A percentile compares a stretch with the other conserved stretches of the same genome.
phyloP scores from a whole-genome alignment of 1,140 invertebrate genomes.

The Saccostrea echinata region DNA sequence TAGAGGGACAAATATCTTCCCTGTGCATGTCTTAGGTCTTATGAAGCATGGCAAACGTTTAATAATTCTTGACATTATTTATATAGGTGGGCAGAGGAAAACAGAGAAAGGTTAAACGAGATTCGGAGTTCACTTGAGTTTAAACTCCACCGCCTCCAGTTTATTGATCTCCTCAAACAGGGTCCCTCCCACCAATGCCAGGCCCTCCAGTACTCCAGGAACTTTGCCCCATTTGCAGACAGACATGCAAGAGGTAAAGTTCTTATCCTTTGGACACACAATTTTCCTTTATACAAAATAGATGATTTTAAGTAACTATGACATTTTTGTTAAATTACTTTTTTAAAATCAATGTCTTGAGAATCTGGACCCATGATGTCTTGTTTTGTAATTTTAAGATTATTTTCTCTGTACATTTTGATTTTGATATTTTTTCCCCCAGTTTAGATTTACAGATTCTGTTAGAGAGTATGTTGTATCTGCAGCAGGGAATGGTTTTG shows the following conservation, averaged over 20 bases:
- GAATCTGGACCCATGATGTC: no score
- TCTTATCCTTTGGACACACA: no score
- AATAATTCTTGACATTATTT: background rate
- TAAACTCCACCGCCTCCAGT: conserved; percentile 89
- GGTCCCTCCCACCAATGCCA: conserved; percentile 85
- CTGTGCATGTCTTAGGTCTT: no score
- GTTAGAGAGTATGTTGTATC: background rate
- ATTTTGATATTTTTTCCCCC: background rate
- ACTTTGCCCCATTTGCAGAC: conserved; percentile 91
- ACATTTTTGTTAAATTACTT: no score
- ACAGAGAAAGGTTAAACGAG: conserved; percentile 76
- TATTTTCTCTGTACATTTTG: background rate
- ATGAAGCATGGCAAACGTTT: no score
- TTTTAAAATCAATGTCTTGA: no score
- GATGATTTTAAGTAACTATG: no score
- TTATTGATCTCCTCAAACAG: conserved; percentile 87
- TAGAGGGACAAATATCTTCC: no score
- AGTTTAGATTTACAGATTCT: background rate
- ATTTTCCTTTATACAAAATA: no score
- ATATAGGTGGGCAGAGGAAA: conserved; percentile 81
- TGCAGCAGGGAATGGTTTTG: background rate
- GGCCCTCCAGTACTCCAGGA: conserved; percentile 93
- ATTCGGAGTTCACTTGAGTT: conserved; percentile 89
- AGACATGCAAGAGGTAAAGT: conserved; percentile 88
- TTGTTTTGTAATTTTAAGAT: no score